A percentile compares a stretch with the other conserved stretches of the same genome.
phyloP scores from a whole-genome alignment of 2,113 vertebrate genomes.

The Colaptes auratus region DNA sequence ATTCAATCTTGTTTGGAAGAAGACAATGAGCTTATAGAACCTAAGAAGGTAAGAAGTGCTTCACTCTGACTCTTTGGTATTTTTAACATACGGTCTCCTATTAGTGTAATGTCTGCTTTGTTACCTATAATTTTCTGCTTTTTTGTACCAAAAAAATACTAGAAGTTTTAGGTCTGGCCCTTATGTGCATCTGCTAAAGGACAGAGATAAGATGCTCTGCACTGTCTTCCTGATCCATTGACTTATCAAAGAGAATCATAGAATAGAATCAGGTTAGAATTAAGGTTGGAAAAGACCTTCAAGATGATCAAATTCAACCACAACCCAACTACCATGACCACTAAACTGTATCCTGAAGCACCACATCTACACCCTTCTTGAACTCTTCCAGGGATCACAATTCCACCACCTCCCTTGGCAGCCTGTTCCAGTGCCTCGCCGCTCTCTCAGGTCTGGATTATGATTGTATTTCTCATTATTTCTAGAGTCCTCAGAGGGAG shows the following conservation, averaged over 20 bases:
- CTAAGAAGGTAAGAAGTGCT: slow-evolving; percentile 43
- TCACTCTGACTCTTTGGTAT: not conserved
- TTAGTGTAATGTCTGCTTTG: not conserved
- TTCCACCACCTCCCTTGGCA: no score
- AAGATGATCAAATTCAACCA: no score
- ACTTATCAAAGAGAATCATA: not conserved
- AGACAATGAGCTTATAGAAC: not conserved
- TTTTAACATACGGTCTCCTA: not conserved
- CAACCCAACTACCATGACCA: no score
- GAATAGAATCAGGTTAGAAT: no score
- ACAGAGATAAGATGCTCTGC: not conserved
- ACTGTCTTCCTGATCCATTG: not conserved
- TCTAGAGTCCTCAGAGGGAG: not conserved
- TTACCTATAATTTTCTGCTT: not conserved
- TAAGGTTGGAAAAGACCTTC: no score
- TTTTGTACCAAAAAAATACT: not conserved
- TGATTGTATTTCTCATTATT: slow-evolving; percentile 7
- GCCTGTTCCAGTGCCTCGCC: no score
- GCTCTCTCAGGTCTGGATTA: not conserved
- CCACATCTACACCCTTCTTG: no score
- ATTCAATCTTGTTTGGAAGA: not conserved
- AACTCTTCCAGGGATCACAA: no score
- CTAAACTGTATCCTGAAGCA: no score
- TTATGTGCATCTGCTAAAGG: not conserved
- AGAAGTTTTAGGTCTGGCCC: not conserved